Conservation (phyloP, 2,113 vertebrate genomes). For the Tachycineta bicolor region DNA sequence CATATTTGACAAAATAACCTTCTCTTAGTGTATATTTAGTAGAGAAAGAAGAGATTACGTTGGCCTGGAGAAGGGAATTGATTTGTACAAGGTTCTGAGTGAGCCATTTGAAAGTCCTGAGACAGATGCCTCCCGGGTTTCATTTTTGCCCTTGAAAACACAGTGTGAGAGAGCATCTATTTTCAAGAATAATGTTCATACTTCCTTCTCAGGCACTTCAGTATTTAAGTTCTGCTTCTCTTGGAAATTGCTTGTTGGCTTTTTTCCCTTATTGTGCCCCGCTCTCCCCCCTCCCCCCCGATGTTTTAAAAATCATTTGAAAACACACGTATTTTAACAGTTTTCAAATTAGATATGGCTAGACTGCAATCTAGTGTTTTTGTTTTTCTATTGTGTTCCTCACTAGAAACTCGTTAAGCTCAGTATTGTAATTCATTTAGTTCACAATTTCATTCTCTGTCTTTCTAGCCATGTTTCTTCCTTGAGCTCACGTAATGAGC, state of each 20-base stretch:
- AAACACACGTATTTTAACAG: neutral
- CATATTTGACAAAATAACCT: neutral
- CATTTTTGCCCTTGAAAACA: neutral
- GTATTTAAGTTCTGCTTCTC: neutral
- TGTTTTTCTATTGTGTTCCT: neutral
- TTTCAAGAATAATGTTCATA: neutral
- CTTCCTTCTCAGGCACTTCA: neutral
- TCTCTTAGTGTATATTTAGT: neutral
- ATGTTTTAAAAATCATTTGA: neutral
- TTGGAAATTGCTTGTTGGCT: neutral
- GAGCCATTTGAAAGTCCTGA: neutral
- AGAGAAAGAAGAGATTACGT: rapidly evolving
- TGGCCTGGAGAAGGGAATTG: neutral
- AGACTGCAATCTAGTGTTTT: neutral
- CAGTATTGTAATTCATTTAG: neutral
- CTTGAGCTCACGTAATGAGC: neutral
- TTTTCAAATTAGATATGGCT: neutral
- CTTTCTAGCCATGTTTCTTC: neutral
- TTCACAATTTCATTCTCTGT: neutral
- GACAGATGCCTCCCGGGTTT: neutral
- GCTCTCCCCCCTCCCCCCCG: too few relatives aligned
- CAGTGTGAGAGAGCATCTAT: rapidly evolving
- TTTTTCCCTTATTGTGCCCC: neutral
- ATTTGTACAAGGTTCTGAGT: neutral
- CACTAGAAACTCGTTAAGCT: neutral